These are phyloP conservation scores for Caenorhabditis japonica DNA, from an alignment of 2,888 invertebrate genomes.

Conservation along the genomic window DNA sequence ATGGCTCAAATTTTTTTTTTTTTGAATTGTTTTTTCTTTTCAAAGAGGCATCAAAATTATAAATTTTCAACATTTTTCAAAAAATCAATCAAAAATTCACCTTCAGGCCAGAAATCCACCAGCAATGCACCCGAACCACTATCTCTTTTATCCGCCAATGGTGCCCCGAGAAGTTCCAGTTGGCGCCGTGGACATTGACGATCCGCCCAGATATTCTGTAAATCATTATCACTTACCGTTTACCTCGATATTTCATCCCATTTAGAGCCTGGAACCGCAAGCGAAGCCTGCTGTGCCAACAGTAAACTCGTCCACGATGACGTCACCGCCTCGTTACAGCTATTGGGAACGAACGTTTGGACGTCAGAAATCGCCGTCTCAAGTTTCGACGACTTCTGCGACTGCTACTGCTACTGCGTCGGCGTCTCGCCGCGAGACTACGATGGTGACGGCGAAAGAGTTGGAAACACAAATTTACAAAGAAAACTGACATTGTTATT, in stretches of 20 bases:
- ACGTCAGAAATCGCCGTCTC: neutral
- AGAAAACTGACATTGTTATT: no score
- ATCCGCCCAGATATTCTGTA: constrained; percentile 41
- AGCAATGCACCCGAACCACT: neutral
- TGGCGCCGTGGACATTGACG: constrained; percentile 25
- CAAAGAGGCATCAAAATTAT: neutral
- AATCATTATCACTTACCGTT: neutral
- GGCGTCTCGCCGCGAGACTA: no score
- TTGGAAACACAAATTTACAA: no score
- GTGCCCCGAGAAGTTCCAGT: constrained; percentile 13
- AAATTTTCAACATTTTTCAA: constrained; percentile 2
- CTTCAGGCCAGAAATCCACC: constrained; percentile 6
- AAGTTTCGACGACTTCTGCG: no score
- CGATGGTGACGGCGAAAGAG: no score
- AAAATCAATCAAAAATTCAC: no score
- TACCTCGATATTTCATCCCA: neutral
- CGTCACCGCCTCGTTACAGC: constrained; percentile 36
- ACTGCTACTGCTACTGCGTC: no score
- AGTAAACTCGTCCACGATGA: constrained; percentile 8
- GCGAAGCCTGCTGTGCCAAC: no score
- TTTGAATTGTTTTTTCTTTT: no score
- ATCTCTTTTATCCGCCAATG: neutral
- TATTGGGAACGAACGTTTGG: constrained; percentile 43
- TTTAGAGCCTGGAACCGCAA: constrained; percentile 31
- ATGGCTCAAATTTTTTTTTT: neutral